Evolutionary conservation across 2,797 vertebrate species (phyloP).

Genomic region (Pangasius sanitwongsei): DNA sequence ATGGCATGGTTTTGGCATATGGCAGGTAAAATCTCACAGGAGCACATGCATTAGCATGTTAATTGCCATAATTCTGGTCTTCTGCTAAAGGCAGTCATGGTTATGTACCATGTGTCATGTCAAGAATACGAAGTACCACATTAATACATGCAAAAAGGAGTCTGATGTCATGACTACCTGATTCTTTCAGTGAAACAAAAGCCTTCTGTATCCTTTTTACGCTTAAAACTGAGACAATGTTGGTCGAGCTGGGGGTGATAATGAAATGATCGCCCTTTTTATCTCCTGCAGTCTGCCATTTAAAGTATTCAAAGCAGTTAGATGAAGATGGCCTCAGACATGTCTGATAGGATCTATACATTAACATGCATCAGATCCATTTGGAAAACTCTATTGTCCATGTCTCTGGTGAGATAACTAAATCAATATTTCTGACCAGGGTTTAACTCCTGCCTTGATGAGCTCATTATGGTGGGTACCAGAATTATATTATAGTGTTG

Average conservation of each 20-base stretch:
- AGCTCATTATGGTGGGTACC: slow-evolving; percentile 31
- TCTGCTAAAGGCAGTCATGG: not conserved
- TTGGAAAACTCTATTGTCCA: slow-evolving; percentile 26
- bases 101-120: not conserved
- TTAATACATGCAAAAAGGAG: not conserved
- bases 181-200: slow-evolving; percentile 4
- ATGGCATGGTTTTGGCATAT: slow-evolving; percentile 15
- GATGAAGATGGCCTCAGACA: slow-evolving; percentile 1
- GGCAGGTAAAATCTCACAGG: slow-evolving; percentile 14
- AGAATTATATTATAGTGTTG: slow-evolving; percentile 40
- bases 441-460: slow-evolving; percentile 50
- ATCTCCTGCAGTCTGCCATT: not conserved
- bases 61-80: slow-evolving; percentile 23
- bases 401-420: slow-evolving; percentile 32
- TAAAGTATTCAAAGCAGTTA: slow-evolving; percentile 34
- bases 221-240: not conserved
- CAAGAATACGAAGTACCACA: not conserved
- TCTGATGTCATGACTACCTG: not conserved
- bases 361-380: slow-evolving; percentile 43
- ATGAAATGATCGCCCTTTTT: not conserved
- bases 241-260: not conserved
- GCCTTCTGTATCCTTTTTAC: not conserved
- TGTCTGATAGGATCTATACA: slow-evolving; percentile 11
- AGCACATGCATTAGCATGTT: slow-evolving; percentile 34
- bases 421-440: slow-evolving; percentile 49